These are phyloP conservation scores for Notolepis coatsorum DNA, from an alignment of 2,797 vertebrate species.

Conservation along the genomic window DNA sequence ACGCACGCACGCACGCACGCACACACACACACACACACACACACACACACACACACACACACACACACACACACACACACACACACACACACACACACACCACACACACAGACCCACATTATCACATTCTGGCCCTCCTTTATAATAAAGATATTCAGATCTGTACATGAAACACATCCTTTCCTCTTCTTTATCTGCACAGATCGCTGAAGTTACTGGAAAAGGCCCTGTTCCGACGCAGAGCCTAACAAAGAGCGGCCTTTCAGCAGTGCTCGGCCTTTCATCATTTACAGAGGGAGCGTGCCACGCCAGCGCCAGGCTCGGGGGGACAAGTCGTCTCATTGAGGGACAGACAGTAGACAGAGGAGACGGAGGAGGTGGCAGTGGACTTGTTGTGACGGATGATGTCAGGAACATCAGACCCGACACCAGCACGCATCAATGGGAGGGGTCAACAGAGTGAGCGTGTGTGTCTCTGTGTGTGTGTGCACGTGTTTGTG, in stretches of 20 bases:
- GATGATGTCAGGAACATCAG: constrained; percentile 64
- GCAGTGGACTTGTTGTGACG: constrained; percentile 63
- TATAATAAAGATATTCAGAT: constrained; percentile 73
- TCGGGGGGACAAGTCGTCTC: constrained; percentile 56
- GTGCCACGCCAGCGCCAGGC: constrained; percentile 59
- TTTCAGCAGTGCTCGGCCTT: constrained; percentile 57
- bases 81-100: not conserved
- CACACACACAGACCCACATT: not conserved
- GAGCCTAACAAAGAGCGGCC: constrained; percentile 55
- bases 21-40: not conserved
- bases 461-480: constrained; percentile 24
- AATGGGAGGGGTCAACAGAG: constrained; percentile 36
- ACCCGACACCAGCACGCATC: constrained; percentile 48
- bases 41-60: not conserved
- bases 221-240: constrained; percentile 52
- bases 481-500: constrained; percentile 13
- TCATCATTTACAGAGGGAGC: constrained; percentile 77
- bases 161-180: constrained; percentile 68
- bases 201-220: constrained; percentile 70
- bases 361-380: constrained; percentile 66
- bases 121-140: constrained; percentile 18
- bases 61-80: not conserved
- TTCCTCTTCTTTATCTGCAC: constrained; percentile 56
- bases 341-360: constrained; percentile 63
- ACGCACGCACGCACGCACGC: not conserved